A percentile compares a stretch with the other conserved stretches of the same genome.
Conservation (phyloP, 2,888 invertebrate genomes). For the Gerris lacustris region DNA sequence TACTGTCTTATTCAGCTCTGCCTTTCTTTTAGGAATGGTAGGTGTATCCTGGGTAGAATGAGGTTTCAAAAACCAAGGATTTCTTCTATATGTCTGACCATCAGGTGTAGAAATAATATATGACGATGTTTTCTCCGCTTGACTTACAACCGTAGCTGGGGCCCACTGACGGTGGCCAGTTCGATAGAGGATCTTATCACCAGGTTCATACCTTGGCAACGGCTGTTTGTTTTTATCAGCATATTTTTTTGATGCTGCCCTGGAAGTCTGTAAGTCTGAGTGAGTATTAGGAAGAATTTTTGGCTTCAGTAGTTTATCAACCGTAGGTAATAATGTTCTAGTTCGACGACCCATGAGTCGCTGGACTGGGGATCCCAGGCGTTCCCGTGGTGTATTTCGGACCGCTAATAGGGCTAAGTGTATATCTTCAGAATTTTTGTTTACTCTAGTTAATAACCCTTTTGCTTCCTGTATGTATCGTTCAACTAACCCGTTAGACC, state of each 20-base stretch:
- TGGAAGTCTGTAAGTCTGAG: not conserved
- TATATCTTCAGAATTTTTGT: constrained; percentile 23
- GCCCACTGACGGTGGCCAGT: too few species aligned
- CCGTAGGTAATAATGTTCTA: constrained; percentile 17
- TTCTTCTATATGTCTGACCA: not conserved
- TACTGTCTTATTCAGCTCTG: too few species aligned
- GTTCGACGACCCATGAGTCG: constrained; percentile 24
- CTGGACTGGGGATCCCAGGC: constrained; percentile 26
- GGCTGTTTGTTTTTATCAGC: constrained; percentile 13
- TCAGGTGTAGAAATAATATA: too few species aligned
- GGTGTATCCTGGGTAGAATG: too few species aligned
- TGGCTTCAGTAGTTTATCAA: constrained; percentile 10
- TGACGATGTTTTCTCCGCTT: too few species aligned
- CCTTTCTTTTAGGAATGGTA: too few species aligned
- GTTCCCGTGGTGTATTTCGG: constrained; percentile 27
- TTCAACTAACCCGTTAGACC: constrained; percentile 30
- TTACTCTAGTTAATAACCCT: constrained; percentile 25
- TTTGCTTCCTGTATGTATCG: constrained; percentile 29
- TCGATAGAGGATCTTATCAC: too few species aligned
- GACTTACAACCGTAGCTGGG: too few species aligned
- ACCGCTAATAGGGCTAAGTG: constrained; percentile 24
- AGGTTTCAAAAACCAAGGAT: too few species aligned
- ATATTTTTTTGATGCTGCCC: constrained; percentile 11
- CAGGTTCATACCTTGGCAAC: constrained; percentile 15
- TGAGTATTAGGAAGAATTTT: too few species aligned